Percentiles rank a stretch among this genome's conserved stretches.
Conservation (phyloP, 2,113 vertebrate genomes). For the Ammospiza nelsoni region DNA sequence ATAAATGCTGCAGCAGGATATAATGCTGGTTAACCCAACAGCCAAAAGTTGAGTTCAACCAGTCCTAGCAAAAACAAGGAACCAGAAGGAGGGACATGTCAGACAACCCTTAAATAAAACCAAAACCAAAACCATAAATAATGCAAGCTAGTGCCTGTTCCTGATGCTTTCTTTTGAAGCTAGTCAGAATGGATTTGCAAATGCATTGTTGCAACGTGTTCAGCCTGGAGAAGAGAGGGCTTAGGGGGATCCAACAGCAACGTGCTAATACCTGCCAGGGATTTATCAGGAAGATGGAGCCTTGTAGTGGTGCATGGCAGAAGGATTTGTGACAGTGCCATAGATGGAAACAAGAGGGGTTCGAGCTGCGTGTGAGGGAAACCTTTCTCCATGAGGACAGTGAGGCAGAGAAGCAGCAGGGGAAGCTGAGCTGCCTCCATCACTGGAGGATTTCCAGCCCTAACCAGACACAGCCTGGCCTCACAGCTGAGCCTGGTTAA, state of each 20-base stretch:
- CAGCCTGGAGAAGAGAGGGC: background rate
- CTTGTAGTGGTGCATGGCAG: background rate
- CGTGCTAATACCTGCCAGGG: background rate
- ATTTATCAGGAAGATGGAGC: background rate
- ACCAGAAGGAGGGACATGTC: background rate
- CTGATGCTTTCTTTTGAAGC: background rate
- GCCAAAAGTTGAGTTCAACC: background rate
- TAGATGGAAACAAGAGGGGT: background rate
- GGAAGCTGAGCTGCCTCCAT: background rate
- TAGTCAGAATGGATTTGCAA: conserved; percentile 9
- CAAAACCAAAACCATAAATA: background rate
- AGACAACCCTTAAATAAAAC: background rate
- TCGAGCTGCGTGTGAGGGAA: background rate
- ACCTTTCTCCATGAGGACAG: background rate
- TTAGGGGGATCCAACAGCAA: background rate
- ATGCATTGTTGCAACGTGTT: background rate
- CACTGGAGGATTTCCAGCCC: background rate
- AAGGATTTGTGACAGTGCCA: background rate
- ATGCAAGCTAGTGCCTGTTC: background rate
- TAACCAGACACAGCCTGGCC: background rate
- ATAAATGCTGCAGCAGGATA: background rate
- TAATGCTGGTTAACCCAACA: background rate
- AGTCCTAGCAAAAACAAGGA: background rate
- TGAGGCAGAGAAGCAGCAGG: background rate
- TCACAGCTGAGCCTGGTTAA: background rate